Evolutionary conservation across 2,888 invertebrate species (phyloP), one percentile per base, ranked within the genome.

Genomic region (Melanostoma mellinum): DNA sequence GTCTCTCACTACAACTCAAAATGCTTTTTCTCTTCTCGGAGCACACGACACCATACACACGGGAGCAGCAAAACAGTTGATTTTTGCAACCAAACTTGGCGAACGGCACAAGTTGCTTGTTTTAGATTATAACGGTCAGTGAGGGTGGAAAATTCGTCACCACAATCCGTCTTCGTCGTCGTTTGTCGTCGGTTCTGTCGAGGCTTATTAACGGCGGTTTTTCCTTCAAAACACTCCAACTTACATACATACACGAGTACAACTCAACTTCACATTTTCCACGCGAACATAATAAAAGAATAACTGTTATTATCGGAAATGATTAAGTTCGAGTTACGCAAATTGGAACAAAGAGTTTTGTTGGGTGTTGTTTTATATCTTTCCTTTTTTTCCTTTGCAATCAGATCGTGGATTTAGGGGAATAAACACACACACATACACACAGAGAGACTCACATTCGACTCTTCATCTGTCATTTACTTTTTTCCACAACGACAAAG

Each of bases 81-180:
- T 44, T 85, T 84, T 85, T 55, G 72, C 85, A 72, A 76, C 69
- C 33, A 61, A 73, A 73, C 72, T 63, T 72, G 35, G 67, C 73
- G 63, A 68, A 77, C 67, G 61, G 69, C 69, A 75, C 20, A 60
- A 60, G 30, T 60, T 36, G 60, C 50, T 56, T 48, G 71, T 40
- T 53, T 85, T 77, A 86, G 85, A 85, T 56, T 69, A 76, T 68
- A 80, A 80, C 80, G 72, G 85, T 78, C 85, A 74, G 85, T 81
- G 85, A 85, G 85, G 85, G 85, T 85, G 85, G 80, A 80, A 74
- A 85, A 73, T 56, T 79, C 84, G 68, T 84, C 84, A 79, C 69
- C 73, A 79, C 79, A 20, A 20, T 20, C 1, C 74, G 79, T 73
- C 36, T 6, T 63, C 60, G 77, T 71, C 53, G 72, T 52, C 60